Evolutionary conservation across 2,888 invertebrate genomes (phyloP).

Genomic region (Amaurobius ferox): DNA sequence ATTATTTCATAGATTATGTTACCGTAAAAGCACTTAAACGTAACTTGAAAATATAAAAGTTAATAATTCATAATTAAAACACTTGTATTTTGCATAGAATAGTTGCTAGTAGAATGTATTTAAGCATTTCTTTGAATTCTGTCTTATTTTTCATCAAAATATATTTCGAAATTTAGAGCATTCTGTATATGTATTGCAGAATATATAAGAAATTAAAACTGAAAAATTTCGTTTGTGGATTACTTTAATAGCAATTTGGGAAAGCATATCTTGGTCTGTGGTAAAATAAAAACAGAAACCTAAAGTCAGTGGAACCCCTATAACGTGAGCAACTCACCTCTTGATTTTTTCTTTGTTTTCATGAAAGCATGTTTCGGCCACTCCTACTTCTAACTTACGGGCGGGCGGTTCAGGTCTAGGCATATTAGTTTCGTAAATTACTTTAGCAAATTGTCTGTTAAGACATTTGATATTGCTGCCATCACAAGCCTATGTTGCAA

Average conservation of each 20-base stretch:
- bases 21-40: too few relatives aligned
- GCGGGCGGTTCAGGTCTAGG: conserved; percentile 10
- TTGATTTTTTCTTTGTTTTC: conserved; percentile 1
- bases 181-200: too few relatives aligned
- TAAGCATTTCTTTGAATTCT: too few relatives aligned
- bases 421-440: conserved; percentile 18
- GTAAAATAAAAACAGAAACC: conserved; percentile 3
- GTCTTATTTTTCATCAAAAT: too few relatives aligned
- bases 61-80: too few relatives aligned
- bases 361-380: conserved; percentile 14
- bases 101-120: too few relatives aligned
- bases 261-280: neutral
- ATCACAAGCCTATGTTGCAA: conserved; percentile 14
- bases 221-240: too few relatives aligned
- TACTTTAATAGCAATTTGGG: neutral
- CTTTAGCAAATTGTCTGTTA: conserved; percentile 18
- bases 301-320: conserved; percentile 2
- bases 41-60: too few relatives aligned
- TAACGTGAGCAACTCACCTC: neutral
- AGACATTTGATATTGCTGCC: conserved; percentile 14
- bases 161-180: too few relatives aligned
- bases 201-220: too few relatives aligned
- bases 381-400: conserved; percentile 12
- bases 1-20: too few relatives aligned
- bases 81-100: too few relatives aligned